A percentile compares a stretch with the other conserved stretches of the same genome.
Evolutionary conservation across 2,888 invertebrate species (phyloP).

Genomic region (Drosophila mulleri): DNA sequence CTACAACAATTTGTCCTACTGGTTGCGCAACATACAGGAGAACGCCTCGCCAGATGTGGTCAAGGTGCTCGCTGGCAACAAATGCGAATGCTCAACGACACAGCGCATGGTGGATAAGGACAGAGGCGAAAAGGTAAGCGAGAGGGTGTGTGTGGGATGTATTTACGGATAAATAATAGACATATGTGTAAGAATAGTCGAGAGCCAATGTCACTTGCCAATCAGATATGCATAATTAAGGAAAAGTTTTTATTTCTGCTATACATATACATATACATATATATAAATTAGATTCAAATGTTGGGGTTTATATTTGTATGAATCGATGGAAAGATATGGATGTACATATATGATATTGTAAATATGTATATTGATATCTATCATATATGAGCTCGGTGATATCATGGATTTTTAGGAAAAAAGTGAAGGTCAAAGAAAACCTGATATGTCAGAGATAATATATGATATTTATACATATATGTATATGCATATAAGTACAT

Average conservation of each 20-base stretch:
- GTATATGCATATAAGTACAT: too few species aligned
- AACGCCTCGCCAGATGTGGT: conserved; percentile 95
- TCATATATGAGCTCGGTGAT: too few species aligned
- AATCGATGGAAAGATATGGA: too few species aligned
- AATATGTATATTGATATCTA: too few species aligned
- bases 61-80: conserved; percentile 93
- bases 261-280: too few species aligned
- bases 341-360: too few species aligned
- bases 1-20: conserved; percentile 95
- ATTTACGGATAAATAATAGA: neutral
- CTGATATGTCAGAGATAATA: too few species aligned
- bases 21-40: conserved; percentile 96
- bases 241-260: neutral
- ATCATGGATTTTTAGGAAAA: too few species aligned
- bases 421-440: too few species aligned
- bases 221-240: neutral
- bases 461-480: too few species aligned
- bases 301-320: neutral
- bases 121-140: conserved; percentile 91
- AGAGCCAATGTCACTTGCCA: neutral
- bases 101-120: conserved; percentile 92
- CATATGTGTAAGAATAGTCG: neutral
- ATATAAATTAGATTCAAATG: neutral
- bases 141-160: neutral
- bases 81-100: conserved; percentile 91